A percentile compares a stretch with the other conserved stretches of the same genome.
Conservation (phyloP, 2,888 invertebrate species). For the Buathra laborator region DNA sequence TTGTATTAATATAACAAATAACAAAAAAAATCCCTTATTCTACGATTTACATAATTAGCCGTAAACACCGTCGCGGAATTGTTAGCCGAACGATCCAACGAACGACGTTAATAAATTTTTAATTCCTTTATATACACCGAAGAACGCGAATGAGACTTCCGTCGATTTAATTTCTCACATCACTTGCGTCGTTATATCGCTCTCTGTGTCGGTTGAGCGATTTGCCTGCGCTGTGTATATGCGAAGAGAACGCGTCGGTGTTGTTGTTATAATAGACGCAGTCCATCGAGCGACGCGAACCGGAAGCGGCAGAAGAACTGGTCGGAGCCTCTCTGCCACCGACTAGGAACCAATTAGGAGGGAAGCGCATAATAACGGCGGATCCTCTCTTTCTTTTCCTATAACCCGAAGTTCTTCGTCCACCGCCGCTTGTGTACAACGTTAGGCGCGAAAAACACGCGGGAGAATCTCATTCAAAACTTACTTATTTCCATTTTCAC, state of each 20-base stretch:
- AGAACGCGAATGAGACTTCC: no score
- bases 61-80: not conserved
- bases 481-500: slow-evolving; percentile 5
- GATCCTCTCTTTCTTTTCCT: not conserved
- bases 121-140: no score
- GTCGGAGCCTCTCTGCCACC: not conserved
- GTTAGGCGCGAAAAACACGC: not conserved
- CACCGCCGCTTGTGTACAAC: not conserved
- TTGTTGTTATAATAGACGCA: slow-evolving; percentile 11
- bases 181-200: no score
- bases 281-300: slow-evolving; percentile 49
- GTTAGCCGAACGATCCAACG: not conserved
- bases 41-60: not conserved
- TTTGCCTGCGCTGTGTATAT: not conserved
- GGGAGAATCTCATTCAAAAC: slow-evolving; percentile 6
- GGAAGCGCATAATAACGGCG: slow-evolving; percentile 33
- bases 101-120: no score
- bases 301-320: slow-evolving; percentile 38
- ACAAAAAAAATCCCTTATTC: not conserved
- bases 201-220: not conserved
- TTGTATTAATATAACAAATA: not conserved
- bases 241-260: slow-evolving; percentile 10
- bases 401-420: slow-evolving; percentile 12
- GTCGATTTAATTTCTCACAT: no score
- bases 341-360: slow-evolving; percentile 43